Conservation (phyloP, 2,888 invertebrate species). For the Itoplectis maculator region DNA sequence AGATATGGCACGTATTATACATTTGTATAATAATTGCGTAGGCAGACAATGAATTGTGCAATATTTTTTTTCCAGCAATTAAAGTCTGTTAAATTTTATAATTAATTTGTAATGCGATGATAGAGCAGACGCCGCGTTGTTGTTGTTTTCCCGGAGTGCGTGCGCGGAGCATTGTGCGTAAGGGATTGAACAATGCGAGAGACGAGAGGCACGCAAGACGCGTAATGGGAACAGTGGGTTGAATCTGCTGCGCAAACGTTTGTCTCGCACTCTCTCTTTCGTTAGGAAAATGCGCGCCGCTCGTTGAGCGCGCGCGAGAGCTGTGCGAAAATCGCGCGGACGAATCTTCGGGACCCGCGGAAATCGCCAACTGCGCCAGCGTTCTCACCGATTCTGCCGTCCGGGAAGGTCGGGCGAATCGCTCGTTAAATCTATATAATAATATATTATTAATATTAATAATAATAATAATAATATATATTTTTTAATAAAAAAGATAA, state of each 20-base stretch:
- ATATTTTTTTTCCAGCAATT: neutral
- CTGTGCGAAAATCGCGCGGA: slow-evolving; percentile 41
- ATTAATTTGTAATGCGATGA: slow-evolving; percentile 1
- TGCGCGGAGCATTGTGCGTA: too few species aligned
- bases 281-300: slow-evolving; percentile 51
- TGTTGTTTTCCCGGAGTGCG: neutral
- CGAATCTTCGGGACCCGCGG: neutral
- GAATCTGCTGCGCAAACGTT: slow-evolving; percentile 53
- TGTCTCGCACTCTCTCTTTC: slow-evolving; percentile 36
- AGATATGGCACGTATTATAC: too few species aligned
- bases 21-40: too few species aligned
- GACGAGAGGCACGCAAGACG: slow-evolving; percentile 36
- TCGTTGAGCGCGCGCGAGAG: slow-evolving; percentile 12
- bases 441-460: too few species aligned
- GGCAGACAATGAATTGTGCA: too few species aligned
- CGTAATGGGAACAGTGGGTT: slow-evolving; percentile 38
- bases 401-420: neutral
- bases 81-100: neutral
- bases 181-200: slow-evolving; percentile 6
- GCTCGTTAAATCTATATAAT: neutral
- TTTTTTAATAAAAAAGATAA: too few species aligned
- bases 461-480: too few species aligned
- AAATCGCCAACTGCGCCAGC: neutral
- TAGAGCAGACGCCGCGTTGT: neutral
- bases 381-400: neutral